Base-by-base conservation (phyloP, 2,888 invertebrate species). In the Drosophila planitibia region DNA sequence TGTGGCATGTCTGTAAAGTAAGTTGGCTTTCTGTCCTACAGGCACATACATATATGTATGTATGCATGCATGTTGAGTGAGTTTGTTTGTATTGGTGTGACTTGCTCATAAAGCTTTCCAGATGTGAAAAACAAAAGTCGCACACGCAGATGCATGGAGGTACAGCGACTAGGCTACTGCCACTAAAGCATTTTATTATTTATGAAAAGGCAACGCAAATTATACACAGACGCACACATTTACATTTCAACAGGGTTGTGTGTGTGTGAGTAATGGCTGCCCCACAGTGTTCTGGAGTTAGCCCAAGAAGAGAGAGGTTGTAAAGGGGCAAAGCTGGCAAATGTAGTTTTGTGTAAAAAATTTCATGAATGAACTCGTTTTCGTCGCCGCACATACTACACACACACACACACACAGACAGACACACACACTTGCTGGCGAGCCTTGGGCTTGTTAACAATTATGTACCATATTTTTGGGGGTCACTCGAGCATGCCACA, bases 321-420 rank as follows among this genome's bases (percentile, higher is more conserved):
- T 2, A 33, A 19, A 53, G 32, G 44, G 2, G 41, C 30, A 19
- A 67, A 60, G 32, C 71, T 61, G 77, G 70, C 68, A 76, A 72
- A 80, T 74, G 74, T 74, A 77, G 77, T 87, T 85, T 84, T 87
- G 81, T 84, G 81, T 82, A 85, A 79, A 81, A 85, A 81, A 75
- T 59, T 87, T 83, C 76, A 85, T 85, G 88, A 85, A 88, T 85
- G 83, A 79, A 87, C 85, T 83, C 81, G 78, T 72, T 80, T 76
- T 78, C 47, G 25, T 74, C 70, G 77, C 53, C 63, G 9, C 41
- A 44, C 14, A 44, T 14, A 6, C 22, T 6, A 65, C 30, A 41
- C 41, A 19, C 22, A 62, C 44, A 41, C 30, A 58, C 61, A 57
- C 25, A 51, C 51, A 52, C 44, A 54, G n/a, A 25, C 47, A 33